phyloP scores from a whole-genome alignment of 1,140 invertebrate genomes.

The Globodera ellingtonae region DNA sequence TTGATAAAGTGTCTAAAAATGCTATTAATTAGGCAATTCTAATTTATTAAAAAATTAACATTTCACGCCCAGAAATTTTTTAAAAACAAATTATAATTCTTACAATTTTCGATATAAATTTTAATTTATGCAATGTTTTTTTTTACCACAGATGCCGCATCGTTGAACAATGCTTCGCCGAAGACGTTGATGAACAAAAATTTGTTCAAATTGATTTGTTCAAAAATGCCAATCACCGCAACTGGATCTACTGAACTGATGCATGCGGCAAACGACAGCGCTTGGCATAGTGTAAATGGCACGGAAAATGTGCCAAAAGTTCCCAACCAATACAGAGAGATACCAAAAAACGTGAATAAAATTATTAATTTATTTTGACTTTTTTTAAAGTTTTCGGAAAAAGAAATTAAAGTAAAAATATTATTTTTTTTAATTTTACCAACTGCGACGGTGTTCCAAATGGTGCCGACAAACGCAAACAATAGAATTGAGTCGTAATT shows the following conservation, averaged over 20 bases:
- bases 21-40: too few relatives aligned
- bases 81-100: neutral
- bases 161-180: conserved; percentile 95
- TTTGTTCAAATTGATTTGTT: neutral
- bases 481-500: conserved; percentile 91
- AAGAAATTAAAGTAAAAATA: too few relatives aligned
- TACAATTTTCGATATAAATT: neutral
- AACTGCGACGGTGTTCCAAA: conserved; percentile 61
- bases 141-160: conserved; percentile 71
- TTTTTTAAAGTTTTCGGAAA: too few relatives aligned
- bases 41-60: too few relatives aligned
- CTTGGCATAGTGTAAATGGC: conserved; percentile 75
- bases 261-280: conserved; percentile 86
- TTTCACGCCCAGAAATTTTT: neutral
- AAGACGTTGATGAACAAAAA: conserved; percentile 82
- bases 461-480: conserved; percentile 82
- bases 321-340: conserved; percentile 31
- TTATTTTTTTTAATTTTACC: conserved; percentile 14
- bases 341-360: neutral
- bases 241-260: conserved; percentile 93
- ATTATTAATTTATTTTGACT: neutral
- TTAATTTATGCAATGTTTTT: neutral
- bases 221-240: neutral
- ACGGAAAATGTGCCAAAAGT: conserved; percentile 38
- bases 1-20: conserved; percentile 39